Percentiles rank a stretch among this genome's conserved stretches.
These are phyloP conservation scores for Myotis planiceps DNA, from an alignment of 2,797 vertebrate species.

Conservation along the genomic window DNA sequence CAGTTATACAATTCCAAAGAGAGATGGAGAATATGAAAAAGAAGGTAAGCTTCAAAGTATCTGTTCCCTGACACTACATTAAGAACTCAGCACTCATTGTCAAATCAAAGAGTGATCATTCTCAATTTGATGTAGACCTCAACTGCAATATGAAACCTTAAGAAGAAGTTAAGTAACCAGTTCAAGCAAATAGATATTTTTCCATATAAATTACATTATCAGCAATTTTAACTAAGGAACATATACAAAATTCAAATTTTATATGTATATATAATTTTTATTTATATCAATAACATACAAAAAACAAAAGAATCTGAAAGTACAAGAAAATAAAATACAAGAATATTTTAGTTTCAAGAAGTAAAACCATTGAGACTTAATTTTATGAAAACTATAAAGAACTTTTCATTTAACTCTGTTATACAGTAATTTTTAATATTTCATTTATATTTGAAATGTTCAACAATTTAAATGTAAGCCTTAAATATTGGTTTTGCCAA, in stretches of 20 bases:
- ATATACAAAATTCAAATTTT: slow-evolving; percentile 64
- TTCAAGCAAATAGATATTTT: slow-evolving; percentile 82
- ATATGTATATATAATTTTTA: slow-evolving; percentile 43
- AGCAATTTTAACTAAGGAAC: slow-evolving; percentile 15
- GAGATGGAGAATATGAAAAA: slow-evolving; percentile 71
- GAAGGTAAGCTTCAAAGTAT: slow-evolving; percentile 83
- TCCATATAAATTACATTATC: slow-evolving; percentile 75
- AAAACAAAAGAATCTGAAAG: neutral
- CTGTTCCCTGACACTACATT: slow-evolving; percentile 72
- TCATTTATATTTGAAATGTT: neutral
- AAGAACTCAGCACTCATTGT: slow-evolving; percentile 80
- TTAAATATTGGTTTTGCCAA: neutral
- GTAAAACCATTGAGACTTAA: slow-evolving; percentile 60
- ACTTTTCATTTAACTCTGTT: slow-evolving; percentile 47
- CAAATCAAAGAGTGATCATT: slow-evolving; percentile 85
- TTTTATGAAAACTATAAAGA: slow-evolving; percentile 47
- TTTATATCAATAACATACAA: slow-evolving; percentile 49
- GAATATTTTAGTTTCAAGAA: slow-evolving; percentile 65
- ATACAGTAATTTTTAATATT: neutral
- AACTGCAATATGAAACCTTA: slow-evolving; percentile 81
- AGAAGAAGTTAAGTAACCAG: slow-evolving; percentile 74
- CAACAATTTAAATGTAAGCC: neutral
- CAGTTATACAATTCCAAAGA: slow-evolving; percentile 76
- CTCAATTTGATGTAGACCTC: slow-evolving; percentile 77
- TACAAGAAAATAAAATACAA: neutral